Base-by-base conservation (phyloP, 2,113 vertebrate genomes). In the Halcyon senegalensis region DNA sequence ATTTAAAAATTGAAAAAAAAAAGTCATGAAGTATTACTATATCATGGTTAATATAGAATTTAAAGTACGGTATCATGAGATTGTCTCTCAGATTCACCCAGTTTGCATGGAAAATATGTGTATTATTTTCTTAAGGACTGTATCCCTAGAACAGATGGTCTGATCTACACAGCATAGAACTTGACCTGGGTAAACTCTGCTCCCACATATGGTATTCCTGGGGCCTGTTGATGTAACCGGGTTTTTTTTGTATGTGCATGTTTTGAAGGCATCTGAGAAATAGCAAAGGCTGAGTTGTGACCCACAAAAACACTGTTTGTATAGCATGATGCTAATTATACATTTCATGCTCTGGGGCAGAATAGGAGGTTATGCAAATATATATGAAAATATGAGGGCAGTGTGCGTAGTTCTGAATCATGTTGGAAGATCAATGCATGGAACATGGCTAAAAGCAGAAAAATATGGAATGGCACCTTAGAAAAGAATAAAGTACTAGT, bases 261-360 rank as follows among this genome's bases (percentile, higher is more conserved):
- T 77, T 94, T 94, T 81, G 17, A 35, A 70, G 86, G 60, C 43
- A 16, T 64, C 80, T 81, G 14, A 91, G 58, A 94, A 95, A 67
- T 46, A 87, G 33, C 56, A 72, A 74, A 67, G 18, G 10, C 69
- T 55, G 31, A 46, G 56, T 60, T 72, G 39, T 68, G n/a, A 81
- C n/a, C 37, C 43, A 21, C 43, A 70, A 81, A 84, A 88, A 75
- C n/a, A 67, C 13, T 89, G 64, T 10, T 84, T 89, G 68, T 56
- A 13, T 13, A 78, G 13, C 25, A 55, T 19, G 31, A 86, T 69
- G n/a, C 5, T 50, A 90, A 88, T 84, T 83, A 75, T 30, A 7
- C 46, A 18, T 39, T 90, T 85, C 39, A 55, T 30, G 21, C 19
- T 51, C 4, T 35, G 18, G 3, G 60, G 17, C 4, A 81, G 37